Conservation (phyloP, 2,113 vertebrate genomes). For the Pelodiscus sinensis region DNA sequence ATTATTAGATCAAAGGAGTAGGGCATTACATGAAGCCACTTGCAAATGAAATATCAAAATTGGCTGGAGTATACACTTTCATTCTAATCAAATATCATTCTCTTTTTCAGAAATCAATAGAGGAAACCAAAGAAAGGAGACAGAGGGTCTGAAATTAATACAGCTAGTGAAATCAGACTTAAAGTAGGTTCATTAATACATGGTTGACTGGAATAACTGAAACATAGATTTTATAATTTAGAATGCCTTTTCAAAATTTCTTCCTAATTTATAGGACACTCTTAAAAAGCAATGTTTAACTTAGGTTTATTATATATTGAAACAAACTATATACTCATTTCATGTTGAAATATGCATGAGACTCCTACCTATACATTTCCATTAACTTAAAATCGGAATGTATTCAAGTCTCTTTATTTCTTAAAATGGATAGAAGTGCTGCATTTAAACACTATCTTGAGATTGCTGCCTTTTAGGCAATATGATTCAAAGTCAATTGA, state of each 20-base stretch:
- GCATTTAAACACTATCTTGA: slow-evolving; percentile 1
- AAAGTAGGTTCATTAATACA: slow-evolving; percentile 41
- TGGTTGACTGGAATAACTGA: slow-evolving; percentile 30
- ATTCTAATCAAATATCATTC: slow-evolving; percentile 60
- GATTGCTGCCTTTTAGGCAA: slow-evolving; percentile 10
- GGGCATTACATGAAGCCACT: slow-evolving; percentile 50
- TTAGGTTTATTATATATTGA: neutral
- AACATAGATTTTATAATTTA: slow-evolving; percentile 51
- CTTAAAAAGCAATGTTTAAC: neutral
- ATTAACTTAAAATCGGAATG: rapidly evolving
- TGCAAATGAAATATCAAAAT: slow-evolving; percentile 71
- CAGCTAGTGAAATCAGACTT: slow-evolving; percentile 53
- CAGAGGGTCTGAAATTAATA: slow-evolving; percentile 54
- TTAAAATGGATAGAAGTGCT: neutral
- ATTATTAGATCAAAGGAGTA: slow-evolving; percentile 69
- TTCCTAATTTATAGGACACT: neutral
- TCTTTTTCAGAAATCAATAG: slow-evolving; percentile 59
- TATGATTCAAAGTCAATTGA: slow-evolving; percentile 30
- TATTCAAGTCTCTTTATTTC: neutral
- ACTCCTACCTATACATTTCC: neutral
- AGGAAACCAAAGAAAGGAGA: slow-evolving; percentile 62
- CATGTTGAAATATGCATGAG: neutral
- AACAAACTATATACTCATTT: neutral
- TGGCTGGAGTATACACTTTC: slow-evolving; percentile 46
- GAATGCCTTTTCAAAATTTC: slow-evolving; percentile 14